A percentile compares a stretch with the other conserved stretches of the same genome.
Evolutionary conservation across 2,113 vertebrate species (phyloP).

Genomic region (Synchiropus splendidus): DNA sequence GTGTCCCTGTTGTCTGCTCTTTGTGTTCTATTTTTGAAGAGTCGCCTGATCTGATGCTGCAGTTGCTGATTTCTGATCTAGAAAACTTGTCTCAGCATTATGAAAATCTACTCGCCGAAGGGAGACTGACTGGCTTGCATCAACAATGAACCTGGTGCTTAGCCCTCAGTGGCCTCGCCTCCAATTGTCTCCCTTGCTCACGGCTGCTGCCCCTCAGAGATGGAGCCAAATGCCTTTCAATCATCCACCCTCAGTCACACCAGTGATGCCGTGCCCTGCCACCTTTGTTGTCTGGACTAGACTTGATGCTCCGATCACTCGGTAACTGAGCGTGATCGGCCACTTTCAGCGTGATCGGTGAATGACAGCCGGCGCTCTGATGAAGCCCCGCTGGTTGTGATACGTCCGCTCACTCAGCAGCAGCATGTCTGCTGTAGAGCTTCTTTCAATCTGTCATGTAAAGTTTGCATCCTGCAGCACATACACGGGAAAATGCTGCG

Average conservation of each 20-base stretch:
- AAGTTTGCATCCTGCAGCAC: too few relatives aligned
- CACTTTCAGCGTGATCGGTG: too few relatives aligned
- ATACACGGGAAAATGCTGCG: too few relatives aligned
- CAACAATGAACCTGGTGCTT: conserved; percentile 50
- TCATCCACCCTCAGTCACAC: conserved; percentile 24
- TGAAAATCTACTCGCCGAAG: conserved; percentile 58
- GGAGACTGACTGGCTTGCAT: conserved; percentile 52
- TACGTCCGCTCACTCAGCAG: too few relatives aligned
- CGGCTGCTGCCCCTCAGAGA: conserved; percentile 22
- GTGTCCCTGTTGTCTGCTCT: too few relatives aligned
- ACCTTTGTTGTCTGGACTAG: too few relatives aligned
- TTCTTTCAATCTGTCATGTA: too few relatives aligned
- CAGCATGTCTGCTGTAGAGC: too few relatives aligned
- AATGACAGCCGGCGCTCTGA: not conserved
- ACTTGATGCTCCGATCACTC: too few relatives aligned
- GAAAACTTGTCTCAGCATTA: conserved; percentile 57
- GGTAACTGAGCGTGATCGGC: too few relatives aligned
- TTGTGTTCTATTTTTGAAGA: conserved; percentile 6
- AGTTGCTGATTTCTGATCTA: conserved; percentile 6
- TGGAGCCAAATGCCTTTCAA: conserved; percentile 44
- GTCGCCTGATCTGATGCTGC: conserved; percentile 1
- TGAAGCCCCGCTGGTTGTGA: too few relatives aligned
- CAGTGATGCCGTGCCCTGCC: conserved; percentile 2
- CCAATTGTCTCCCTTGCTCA: conserved; percentile 6
- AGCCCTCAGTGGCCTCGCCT: conserved; percentile 34